Evolutionary conservation across 2,888 invertebrate species (phyloP).

Genomic region (Eupithecia tripunctaria): DNA sequence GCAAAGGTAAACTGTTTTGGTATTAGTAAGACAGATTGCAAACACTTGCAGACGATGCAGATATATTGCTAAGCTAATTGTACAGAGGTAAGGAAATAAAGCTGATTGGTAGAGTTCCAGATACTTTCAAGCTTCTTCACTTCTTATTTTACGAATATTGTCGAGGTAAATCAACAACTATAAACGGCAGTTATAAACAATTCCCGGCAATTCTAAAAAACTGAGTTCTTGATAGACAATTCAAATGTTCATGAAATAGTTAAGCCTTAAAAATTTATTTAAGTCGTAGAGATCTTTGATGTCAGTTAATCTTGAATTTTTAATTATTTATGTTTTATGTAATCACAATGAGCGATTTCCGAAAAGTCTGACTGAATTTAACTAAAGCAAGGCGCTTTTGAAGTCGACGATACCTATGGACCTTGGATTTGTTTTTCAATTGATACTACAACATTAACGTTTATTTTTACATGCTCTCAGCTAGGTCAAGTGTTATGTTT

Average conservation of each 20-base stretch:
- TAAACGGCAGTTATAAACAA: not conserved
- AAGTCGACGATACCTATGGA: conserved; percentile 5
- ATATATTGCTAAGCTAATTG: conserved; percentile 26
- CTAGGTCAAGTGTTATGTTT: conserved; percentile 14
- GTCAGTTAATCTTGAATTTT: not conserved
- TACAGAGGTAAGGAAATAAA: conserved; percentile 25
- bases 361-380: not conserved
- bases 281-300: not conserved
- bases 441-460: conserved; percentile 17
- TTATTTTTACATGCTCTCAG: conserved; percentile 23
- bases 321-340: not conserved
- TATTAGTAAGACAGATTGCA: conserved; percentile 33
- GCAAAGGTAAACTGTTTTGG: conserved; percentile 47
- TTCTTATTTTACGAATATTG: not conserved
- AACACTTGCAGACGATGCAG: conserved; percentile 31
- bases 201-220: not conserved
- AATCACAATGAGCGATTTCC: not conserved
- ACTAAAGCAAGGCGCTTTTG: not conserved
- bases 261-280: not conserved
- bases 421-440: conserved; percentile 16
- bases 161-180: not conserved
- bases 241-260: not conserved
- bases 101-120: conserved; percentile 19
- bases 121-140: not conserved
- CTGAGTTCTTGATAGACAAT: not conserved